Conservation (phyloP, 2,113 vertebrate genomes). For the Zosterops japonicus region DNA sequence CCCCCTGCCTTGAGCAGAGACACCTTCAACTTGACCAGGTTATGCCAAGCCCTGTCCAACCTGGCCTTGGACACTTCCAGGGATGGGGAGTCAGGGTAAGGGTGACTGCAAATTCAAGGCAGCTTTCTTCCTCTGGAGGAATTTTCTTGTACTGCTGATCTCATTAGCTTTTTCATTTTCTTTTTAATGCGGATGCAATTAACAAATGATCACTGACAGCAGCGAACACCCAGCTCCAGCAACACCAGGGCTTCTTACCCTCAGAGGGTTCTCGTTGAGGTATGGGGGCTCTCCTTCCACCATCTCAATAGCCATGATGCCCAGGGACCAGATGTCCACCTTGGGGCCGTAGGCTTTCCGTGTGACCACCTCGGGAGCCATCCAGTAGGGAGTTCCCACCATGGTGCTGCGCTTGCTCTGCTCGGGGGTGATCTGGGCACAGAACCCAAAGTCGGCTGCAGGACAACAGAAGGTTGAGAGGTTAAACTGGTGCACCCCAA, state of each 20-base stretch:
- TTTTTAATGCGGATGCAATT: background rate
- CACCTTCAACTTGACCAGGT: background rate
- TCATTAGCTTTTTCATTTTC: background rate
- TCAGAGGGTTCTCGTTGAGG: slow-evolving; percentile 96
- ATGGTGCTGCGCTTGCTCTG: slow-evolving; percentile 99
- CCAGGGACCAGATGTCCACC: slow-evolving; percentile 98
- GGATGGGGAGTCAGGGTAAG: background rate
- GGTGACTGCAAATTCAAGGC: background rate
- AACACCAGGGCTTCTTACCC: slow-evolving; percentile 77
- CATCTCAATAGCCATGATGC: slow-evolving; percentile 99
- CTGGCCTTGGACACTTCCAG: background rate
- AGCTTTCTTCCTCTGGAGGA: background rate
- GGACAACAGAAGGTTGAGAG: background rate
- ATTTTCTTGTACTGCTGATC: background rate
- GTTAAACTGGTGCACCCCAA: background rate
- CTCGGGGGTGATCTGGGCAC: slow-evolving; percentile 98
- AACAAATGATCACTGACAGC: background rate
- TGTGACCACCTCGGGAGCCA: slow-evolving; percentile 98
- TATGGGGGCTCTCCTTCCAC: slow-evolving; percentile 98
- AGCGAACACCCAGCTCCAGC: background rate
- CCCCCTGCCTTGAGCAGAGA: background rate
- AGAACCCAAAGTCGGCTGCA: slow-evolving; percentile 97
- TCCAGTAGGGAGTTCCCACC: slow-evolving; percentile 99
- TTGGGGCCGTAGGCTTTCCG: slow-evolving; percentile 97
- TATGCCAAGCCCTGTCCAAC: background rate